Percentiles rank a stretch among this genome's conserved stretches.
phyloP scores from a whole-genome alignment of 2,888 invertebrate species.

The Nematopogon swammerdamellus region DNA sequence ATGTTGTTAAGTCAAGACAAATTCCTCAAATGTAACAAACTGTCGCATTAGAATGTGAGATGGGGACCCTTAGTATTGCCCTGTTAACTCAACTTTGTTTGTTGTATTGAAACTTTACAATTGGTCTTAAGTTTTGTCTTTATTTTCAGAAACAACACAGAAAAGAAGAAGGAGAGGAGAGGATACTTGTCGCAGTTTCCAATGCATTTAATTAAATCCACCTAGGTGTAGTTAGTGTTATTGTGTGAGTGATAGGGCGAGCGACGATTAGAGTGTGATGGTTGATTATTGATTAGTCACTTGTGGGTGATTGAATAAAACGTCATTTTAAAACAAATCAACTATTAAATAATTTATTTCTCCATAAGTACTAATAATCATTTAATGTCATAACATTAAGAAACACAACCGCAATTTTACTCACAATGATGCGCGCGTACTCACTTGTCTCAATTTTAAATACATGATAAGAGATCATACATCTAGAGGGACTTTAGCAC shows the following conservation, averaged over 20 bases:
- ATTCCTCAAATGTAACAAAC: too few species aligned
- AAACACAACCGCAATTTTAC: conserved; percentile 38
- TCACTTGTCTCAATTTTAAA: conserved; percentile 24
- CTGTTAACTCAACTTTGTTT: too few species aligned
- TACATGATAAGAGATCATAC: conserved; percentile 47
- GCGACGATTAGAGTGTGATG: too few species aligned
- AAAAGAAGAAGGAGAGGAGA: conserved; percentile 23
- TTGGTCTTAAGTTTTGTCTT: too few species aligned
- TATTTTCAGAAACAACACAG: conserved; percentile 35
- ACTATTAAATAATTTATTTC: conserved; percentile 33
- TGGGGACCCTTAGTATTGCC: too few species aligned
- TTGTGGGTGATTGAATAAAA: conserved; percentile 16
- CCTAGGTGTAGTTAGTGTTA: conserved; percentile 12
- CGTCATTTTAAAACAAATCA: conserved; percentile 2
- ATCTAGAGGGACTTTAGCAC: conserved; percentile 50
- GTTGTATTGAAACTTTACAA: too few species aligned
- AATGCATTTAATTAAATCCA: conserved; percentile 32
- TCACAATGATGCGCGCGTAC: conserved; percentile 17
- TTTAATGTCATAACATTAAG: conserved; percentile 31
- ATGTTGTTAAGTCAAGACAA: too few species aligned
- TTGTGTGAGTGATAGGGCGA: too few species aligned
- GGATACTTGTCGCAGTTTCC: conserved; percentile 42
- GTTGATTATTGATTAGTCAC: too few species aligned
- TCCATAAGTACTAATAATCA: conserved; percentile 51
- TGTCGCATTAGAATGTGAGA: too few species aligned